Evolutionary conservation across 2,113 vertebrate genomes (phyloP).

Genomic region (Promerops cafer): DNA sequence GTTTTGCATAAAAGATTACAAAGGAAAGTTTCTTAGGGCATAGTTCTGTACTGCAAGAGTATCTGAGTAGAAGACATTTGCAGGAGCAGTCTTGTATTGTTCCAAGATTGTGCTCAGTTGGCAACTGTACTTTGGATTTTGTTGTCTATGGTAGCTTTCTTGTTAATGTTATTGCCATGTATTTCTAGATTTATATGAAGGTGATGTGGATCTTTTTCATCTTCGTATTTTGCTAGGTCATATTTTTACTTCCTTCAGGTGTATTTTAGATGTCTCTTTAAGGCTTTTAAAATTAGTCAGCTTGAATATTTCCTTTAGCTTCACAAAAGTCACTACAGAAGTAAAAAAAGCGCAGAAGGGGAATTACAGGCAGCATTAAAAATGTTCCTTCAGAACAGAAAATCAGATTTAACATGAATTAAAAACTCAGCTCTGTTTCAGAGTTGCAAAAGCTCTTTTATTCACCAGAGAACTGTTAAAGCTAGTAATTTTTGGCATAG

Average conservation of each 20-base stretch:
- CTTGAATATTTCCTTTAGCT: slow-evolving; percentile 8
- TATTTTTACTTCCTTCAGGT: background rate
- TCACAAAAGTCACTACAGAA: slow-evolving; percentile 9
- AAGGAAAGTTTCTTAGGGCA: background rate
- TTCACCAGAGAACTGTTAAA: slow-evolving; percentile 47
- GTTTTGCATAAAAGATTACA: background rate
- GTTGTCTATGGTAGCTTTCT: background rate
- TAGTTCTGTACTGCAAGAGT: background rate
- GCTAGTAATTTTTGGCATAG: slow-evolving; percentile 49
- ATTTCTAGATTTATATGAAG: background rate
- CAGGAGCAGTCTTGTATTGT: background rate
- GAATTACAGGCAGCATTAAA: background rate
- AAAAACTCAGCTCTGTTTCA: slow-evolving; percentile 37
- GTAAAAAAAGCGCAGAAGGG: background rate
- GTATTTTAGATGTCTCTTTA: background rate
- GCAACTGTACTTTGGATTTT: slow-evolving; percentile 10
- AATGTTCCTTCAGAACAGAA: slow-evolving; percentile 24
- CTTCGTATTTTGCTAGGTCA: background rate
- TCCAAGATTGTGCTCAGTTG: background rate
- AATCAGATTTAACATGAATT: slow-evolving; percentile 42
- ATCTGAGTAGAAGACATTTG: background rate
- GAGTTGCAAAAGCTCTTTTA: slow-evolving; percentile 60
- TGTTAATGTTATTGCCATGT: background rate
- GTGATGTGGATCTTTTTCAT: background rate
- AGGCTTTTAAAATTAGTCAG: background rate